phyloP scores from a whole-genome alignment of 2,797 vertebrate genomes.

The Neosilurus hyrtlii region DNA sequence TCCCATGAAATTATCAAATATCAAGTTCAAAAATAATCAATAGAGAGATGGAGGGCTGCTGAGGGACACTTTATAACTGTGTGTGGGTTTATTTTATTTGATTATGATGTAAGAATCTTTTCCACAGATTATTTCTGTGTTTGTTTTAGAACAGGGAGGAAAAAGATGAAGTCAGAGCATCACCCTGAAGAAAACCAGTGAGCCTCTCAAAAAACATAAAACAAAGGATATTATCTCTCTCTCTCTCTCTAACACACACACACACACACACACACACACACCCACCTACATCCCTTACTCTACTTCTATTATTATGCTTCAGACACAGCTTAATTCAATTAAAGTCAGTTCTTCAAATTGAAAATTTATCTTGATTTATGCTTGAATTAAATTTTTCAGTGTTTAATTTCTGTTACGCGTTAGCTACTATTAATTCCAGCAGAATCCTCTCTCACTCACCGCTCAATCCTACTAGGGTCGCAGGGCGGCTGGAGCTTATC shows the following conservation, averaged over 20 bases:
- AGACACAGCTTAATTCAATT: not conserved
- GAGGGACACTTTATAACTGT: not conserved
- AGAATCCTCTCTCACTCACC: too few species aligned
- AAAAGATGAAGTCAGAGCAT: not conserved
- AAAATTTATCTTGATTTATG: not conserved
- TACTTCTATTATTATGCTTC: not conserved
- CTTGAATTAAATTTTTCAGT: not conserved
- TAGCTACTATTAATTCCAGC: too few species aligned
- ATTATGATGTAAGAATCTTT: not conserved
- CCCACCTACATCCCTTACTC: not conserved
- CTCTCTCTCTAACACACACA: not conserved
- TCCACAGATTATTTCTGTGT: not conserved
- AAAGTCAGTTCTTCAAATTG: not conserved
- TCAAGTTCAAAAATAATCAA: too few species aligned
- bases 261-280: not conserved
- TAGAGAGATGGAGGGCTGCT: not conserved
- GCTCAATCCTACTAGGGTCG: too few species aligned
- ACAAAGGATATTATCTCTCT: constrained; percentile 21
- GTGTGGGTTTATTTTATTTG: not conserved
- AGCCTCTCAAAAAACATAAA: constrained; percentile 12
- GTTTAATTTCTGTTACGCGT: not conserved
- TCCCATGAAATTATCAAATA: not conserved
- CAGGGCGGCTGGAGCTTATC: too few species aligned
- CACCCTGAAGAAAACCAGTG: not conserved
- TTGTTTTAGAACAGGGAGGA: not conserved